Conservation (phyloP, 2,113 vertebrate genomes). For the Pachyramphus minor region DNA sequence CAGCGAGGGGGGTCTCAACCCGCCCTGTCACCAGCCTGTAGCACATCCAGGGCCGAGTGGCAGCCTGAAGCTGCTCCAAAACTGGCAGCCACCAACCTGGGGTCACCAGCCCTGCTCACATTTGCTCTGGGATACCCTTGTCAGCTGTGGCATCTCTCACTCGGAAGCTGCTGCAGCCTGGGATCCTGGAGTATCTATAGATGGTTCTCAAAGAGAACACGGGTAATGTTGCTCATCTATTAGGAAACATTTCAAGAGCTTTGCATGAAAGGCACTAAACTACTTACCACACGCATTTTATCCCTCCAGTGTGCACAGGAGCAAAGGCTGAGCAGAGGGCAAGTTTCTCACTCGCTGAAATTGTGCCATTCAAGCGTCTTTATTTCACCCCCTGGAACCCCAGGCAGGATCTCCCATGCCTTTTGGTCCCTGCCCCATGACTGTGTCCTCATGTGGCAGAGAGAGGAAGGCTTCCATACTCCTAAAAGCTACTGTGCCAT, state of each 20-base stretch:
- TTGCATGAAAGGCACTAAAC: neutral
- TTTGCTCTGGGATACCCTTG: neutral
- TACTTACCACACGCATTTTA: neutral
- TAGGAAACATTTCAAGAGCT: neutral
- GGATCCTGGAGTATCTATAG: neutral
- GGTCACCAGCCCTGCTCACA: neutral
- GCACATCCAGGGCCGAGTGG: neutral
- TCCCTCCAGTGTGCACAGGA: neutral
- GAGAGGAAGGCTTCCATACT: neutral
- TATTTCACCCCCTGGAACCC: neutral
- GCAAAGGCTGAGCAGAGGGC: neutral
- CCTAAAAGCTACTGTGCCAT: neutral
- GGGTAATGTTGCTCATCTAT: slow-evolving; percentile 16
- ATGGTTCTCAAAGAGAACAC: neutral
- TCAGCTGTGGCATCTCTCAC: neutral
- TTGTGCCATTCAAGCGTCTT: neutral
- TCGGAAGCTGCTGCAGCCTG: neutral
- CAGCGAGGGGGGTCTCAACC: neutral
- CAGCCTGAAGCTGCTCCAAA: neutral
- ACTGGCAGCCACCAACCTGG: neutral
- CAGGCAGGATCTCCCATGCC: neutral
- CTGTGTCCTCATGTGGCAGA: neutral
- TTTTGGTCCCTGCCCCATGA: neutral
- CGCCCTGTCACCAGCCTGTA: neutral
- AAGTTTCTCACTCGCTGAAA: neutral